Evolutionary conservation across 2,113 vertebrate genomes (phyloP).

Genomic region (Uria aalge): DNA sequence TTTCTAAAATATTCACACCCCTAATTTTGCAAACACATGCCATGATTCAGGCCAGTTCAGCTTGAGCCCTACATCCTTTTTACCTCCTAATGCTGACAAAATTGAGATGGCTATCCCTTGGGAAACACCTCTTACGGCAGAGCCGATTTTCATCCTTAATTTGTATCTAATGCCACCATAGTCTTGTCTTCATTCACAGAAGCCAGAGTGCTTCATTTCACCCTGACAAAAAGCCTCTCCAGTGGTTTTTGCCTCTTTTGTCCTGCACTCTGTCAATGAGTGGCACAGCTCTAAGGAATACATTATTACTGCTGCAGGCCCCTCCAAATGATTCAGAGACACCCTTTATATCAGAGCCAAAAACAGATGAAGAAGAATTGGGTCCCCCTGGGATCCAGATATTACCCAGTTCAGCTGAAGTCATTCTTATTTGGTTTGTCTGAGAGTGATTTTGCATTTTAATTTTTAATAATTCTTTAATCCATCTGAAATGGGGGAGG

Average conservation of each 20-base stretch:
- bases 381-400: neutral
- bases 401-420: conserved; percentile 20
- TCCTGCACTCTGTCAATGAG: neutral
- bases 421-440: conserved; percentile 4
- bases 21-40: neutral
- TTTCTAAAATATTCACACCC: neutral
- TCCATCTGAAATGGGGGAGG: neutral
- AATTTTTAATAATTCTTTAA: conserved; percentile 61
- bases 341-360: neutral
- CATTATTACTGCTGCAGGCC: neutral
- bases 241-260: neutral
- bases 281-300: neutral
- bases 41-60: fast-evolving
- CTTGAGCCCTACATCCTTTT: neutral
- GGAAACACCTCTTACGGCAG: neutral
- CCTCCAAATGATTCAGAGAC: conserved; percentile 12
- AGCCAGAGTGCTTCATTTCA: conserved; percentile 15
- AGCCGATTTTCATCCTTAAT: neutral
- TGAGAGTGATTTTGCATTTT: conserved; percentile 44
- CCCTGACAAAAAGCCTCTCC: neutral
- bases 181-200: conserved; percentile 7
- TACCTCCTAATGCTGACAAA: neutral
- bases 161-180: neutral
- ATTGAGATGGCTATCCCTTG: neutral
- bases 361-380: neutral